Percentiles rank a stretch among this genome's conserved stretches.
These are phyloP conservation scores for Pseudochirops corinnae DNA, from an alignment of 2,797 vertebrate species.

Conservation along the genomic window DNA sequence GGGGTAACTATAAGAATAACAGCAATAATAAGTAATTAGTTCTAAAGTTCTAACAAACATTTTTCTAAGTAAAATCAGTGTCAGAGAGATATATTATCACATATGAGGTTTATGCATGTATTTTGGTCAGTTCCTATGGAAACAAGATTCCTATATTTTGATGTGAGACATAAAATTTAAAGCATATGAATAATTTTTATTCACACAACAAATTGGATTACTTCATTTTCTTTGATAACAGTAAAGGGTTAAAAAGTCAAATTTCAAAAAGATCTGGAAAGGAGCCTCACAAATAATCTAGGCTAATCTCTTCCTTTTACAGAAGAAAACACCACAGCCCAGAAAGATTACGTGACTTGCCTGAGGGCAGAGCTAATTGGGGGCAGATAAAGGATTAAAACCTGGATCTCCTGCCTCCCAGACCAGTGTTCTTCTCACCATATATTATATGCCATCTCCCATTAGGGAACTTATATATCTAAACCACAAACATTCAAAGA, in stretches of 20 bases:
- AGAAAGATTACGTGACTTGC: not conserved
- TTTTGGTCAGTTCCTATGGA: slow-evolving; percentile 69
- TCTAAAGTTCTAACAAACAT: not conserved
- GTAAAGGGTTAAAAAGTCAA: slow-evolving; percentile 49
- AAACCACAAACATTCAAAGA: slow-evolving; percentile 32
- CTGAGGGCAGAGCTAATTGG: not conserved
- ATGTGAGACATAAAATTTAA: slow-evolving; percentile 61
- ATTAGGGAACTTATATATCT: slow-evolving; percentile 23
- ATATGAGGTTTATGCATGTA: slow-evolving; percentile 61
- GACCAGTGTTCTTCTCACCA: slow-evolving; percentile 25
- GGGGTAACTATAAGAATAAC: not conserved
- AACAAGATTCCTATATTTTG: slow-evolving; percentile 63
- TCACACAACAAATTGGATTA: slow-evolving; percentile 56
- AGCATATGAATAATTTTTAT: slow-evolving; percentile 53
- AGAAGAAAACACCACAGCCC: not conserved
- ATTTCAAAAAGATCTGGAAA: not conserved
- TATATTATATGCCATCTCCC: not conserved
- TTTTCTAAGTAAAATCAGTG: not conserved
- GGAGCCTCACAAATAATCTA: not conserved
- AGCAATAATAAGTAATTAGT: not conserved
- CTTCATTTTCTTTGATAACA: slow-evolving; percentile 49
- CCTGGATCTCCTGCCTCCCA: slow-evolving; percentile 9
- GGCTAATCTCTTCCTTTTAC: not conserved
- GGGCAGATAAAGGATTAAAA: not conserved
- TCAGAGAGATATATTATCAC: not conserved